These are phyloP conservation scores for Apoda limacodes DNA, from an alignment of 2,888 invertebrate genomes.

Conservation along the genomic window DNA sequence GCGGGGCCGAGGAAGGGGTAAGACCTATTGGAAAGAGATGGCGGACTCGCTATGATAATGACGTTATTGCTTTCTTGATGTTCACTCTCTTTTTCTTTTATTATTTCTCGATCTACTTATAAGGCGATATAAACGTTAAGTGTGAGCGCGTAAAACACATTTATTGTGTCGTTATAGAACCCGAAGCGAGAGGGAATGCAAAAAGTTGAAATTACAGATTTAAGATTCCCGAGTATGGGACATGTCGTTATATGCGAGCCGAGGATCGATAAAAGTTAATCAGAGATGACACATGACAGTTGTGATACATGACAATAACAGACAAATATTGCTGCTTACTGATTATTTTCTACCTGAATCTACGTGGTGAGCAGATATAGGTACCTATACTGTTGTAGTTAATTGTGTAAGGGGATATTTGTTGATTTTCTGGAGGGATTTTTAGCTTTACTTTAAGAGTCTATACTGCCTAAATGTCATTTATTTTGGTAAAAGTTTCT, in stretches of 20 bases:
- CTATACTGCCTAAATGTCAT: too few relatives aligned
- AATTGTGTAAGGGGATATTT: too few relatives aligned
- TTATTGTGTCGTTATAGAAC: conserved; percentile 59
- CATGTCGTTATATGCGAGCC: conserved; percentile 31
- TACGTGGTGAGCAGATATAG: too few relatives aligned
- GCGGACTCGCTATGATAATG: conserved; percentile 68
- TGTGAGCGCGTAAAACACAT: conserved; percentile 64
- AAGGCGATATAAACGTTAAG: conserved; percentile 66
- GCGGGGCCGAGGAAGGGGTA: conserved; percentile 61
- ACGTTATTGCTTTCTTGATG: conserved; percentile 70
- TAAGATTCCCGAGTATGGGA: conserved; percentile 42
- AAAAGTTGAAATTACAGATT: conserved; percentile 60
- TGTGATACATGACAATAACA: conserved; percentile 21
- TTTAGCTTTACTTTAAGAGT: too few relatives aligned
- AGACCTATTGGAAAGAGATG: conserved; percentile 68
- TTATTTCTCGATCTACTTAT: conserved; percentile 68
- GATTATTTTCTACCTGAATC: conserved; percentile 7
- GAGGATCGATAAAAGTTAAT: conserved; percentile 43
- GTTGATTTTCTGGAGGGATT: too few relatives aligned
- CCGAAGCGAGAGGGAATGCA: conserved; percentile 46
- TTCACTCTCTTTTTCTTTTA: conserved; percentile 53
- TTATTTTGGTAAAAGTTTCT: too few relatives aligned
- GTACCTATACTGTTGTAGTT: too few relatives aligned
- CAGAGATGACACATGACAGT: conserved; percentile 33
- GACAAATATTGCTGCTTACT: conserved; percentile 5